Evolutionary conservation across 2,888 invertebrate genomes (phyloP), one percentile per base, ranked within the genome.

Genomic region (Plebejus argus): DNA sequence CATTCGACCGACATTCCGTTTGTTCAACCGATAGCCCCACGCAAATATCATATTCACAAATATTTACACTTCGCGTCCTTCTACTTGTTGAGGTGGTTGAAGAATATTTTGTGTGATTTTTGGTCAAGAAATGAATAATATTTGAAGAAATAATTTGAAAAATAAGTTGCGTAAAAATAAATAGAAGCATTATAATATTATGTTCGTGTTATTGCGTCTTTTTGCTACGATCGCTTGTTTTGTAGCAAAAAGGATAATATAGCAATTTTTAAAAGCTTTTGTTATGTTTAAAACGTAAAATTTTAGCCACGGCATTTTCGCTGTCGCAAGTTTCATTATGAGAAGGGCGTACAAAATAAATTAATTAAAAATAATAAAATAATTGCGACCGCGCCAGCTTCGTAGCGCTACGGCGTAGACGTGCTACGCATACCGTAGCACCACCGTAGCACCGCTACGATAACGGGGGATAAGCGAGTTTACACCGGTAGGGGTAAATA

Each of bases 301-400:
- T 61, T 61, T 23, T 8, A 12, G 23, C 61, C 61, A 23, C 61
- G 23, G 61, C 15, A 66, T 66, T 66, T 66, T 66, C 33, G 28
- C 18, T 18, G 66, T 66, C 66, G 28, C 66, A 33, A 66, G 66
- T 28, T 33, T 33, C 15, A 33, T 28, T 66, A 66, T 66, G 66
- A 66, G 39, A 39, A 72, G 45, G 72, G 20, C 39, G 39, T 39
- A 45, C 39, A 45, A 72, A 45, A 72, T 45, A 72, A 72, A 45
- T 72, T 20, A 45, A 72, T 72, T 72, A 72, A 71, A 72, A 20
- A 72, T 35, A 71, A 71, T 72, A 72, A 72, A 72, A 45, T 72
- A 72, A 72, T 72, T 72, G 39, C 23, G 18, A 28, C 74, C 74
- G 74, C 74, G 23, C 45, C 49, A 53, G 74, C 74, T 74, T 74